phyloP scores from a whole-genome alignment of 2,797 vertebrate species.

The Parambassis ranga region DNA sequence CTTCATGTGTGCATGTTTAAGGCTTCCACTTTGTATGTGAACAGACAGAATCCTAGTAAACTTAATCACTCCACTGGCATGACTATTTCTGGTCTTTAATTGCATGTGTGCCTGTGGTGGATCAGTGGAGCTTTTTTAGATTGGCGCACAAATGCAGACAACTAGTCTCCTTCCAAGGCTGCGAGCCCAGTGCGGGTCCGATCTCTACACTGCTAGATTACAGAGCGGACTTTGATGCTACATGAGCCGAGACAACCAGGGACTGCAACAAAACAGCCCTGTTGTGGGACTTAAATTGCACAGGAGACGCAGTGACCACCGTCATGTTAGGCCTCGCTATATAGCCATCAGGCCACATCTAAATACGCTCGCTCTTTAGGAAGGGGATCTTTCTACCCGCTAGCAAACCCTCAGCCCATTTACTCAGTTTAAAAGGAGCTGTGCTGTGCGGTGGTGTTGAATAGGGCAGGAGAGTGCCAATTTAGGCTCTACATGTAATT shows the following conservation, averaged over 20 bases:
- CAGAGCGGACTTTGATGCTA: conserved; percentile 61
- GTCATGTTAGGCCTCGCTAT: conserved; percentile 41
- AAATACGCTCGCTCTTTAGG: conserved; percentile 54
- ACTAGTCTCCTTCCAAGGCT: conserved; percentile 70
- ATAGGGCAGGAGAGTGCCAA: conserved; percentile 49
- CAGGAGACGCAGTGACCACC: conserved; percentile 44
- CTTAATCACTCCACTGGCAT: conserved; percentile 46
- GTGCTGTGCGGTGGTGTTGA: conserved; percentile 46
- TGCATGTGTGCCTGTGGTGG: conserved; percentile 56
- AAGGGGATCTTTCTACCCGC: conserved; percentile 34
- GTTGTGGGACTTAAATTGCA: conserved; percentile 58
- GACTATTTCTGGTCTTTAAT: conserved; percentile 66
- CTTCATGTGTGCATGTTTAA: conserved; percentile 49
- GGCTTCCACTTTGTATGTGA: conserved; percentile 55
- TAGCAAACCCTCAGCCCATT: conserved; percentile 48
- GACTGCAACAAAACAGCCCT: conserved; percentile 31
- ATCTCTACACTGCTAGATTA: conserved; percentile 64
- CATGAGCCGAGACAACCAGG: conserved; percentile 57
- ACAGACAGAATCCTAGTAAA: conserved; percentile 42
- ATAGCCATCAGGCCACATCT: conserved; percentile 55
- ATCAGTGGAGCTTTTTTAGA: conserved; percentile 54
- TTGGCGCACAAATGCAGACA: conserved; percentile 65
- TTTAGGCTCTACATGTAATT: conserved; percentile 66
- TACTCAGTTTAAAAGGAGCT: conserved; percentile 44
- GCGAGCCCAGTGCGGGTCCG: conserved; percentile 52